phyloP scores from a whole-genome alignment of 2,113 vertebrate species.

The Lophotis ruficrista region DNA sequence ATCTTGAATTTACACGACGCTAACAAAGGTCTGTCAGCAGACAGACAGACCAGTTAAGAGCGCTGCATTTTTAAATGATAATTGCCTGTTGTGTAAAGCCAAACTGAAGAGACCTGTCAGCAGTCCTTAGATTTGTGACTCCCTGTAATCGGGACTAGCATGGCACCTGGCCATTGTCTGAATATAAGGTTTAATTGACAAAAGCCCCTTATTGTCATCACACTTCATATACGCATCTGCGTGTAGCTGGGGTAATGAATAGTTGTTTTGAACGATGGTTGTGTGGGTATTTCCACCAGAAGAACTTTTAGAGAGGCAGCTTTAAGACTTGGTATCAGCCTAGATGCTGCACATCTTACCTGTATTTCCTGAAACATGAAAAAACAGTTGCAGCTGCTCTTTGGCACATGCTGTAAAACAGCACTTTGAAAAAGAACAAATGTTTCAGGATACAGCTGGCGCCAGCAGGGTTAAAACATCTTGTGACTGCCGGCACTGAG shows the following conservation, averaged over 20 bases:
- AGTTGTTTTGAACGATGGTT: neutral
- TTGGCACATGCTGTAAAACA: neutral
- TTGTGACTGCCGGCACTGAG: accelerated
- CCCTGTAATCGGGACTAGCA: neutral
- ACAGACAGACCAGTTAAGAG: neutral
- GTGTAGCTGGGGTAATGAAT: neutral
- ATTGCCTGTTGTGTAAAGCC: neutral
- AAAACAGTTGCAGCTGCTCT: neutral
- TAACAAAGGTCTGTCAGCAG: neutral
- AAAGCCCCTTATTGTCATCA: neutral
- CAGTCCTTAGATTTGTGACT: neutral
- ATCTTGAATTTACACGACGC: neutral
- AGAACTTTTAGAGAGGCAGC: neutral
- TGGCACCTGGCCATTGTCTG: neutral
- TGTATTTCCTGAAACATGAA: neutral
- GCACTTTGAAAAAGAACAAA: neutral
- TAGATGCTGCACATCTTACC: neutral
- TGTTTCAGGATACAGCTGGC: neutral
- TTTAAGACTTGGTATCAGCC: neutral
- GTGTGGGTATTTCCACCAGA: neutral
- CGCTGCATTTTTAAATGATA: neutral
- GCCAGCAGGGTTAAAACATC: slow-evolving; percentile 10
- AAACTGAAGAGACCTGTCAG: neutral
- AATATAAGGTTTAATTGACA: neutral
- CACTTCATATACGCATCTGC: neutral